Percentiles rank a stretch among this genome's conserved stretches.
These are phyloP conservation scores for Cremastinae sp. DNA, from an alignment of 2,888 invertebrate species.

Conservation along the genomic window DNA sequence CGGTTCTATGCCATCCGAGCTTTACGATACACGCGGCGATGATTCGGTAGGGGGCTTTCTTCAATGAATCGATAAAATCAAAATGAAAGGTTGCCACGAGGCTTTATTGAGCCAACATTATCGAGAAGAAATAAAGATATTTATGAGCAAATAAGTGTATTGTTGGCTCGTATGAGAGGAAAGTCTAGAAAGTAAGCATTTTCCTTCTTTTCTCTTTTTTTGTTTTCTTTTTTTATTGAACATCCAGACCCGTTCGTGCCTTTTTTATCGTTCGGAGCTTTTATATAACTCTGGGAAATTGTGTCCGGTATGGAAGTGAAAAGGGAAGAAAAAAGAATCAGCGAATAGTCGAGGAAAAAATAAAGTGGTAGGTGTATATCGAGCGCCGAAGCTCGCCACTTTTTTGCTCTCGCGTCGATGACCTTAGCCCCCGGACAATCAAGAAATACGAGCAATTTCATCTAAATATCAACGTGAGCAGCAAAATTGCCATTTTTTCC, in stretches of 20 bases:
- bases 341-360: not conserved
- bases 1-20: not conserved
- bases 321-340: slow-evolving; percentile 3
- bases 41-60: not conserved
- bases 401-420: not conserved
- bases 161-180: slow-evolving; percentile 5
- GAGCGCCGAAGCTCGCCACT: slow-evolving; percentile 1
- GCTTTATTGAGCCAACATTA: slow-evolving; percentile 19
- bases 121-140: slow-evolving; percentile 40
- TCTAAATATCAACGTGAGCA: slow-evolving; percentile 36
- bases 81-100: slow-evolving; percentile 30
- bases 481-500: not conserved
- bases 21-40: slow-evolving; percentile 16
- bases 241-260: slow-evolving; percentile 6
- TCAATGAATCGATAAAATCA: slow-evolving; percentile 15
- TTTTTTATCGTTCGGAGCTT: slow-evolving; percentile 24
- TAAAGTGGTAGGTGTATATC: slow-evolving; percentile 4
- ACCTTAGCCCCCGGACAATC: slow-evolving; percentile 16
- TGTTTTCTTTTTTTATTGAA: not conserved
- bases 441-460: slow-evolving; percentile 36
- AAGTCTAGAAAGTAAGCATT: slow-evolving; percentile 7
- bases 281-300: slow-evolving; percentile 25
- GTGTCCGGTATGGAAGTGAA: slow-evolving; percentile 23
- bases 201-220: not conserved
- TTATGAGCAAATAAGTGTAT: slow-evolving; percentile 37